phyloP scores from a whole-genome alignment of 2,113 vertebrate species.

The Pardalotus punctatus region DNA sequence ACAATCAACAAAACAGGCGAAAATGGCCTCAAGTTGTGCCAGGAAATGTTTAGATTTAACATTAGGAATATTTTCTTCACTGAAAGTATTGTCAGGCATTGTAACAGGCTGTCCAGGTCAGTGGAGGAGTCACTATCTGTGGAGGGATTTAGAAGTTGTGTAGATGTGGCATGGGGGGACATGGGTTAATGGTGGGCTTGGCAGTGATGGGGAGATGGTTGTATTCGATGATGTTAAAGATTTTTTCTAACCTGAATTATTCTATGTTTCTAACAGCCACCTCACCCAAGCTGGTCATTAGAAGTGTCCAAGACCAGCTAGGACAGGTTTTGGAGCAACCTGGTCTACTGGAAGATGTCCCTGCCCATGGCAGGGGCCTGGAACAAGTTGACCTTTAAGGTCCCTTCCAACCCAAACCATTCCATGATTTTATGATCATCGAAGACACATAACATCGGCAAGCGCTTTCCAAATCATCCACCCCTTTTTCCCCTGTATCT shows the following conservation, averaged over 20 bases:
- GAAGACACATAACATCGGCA: not conserved
- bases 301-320: not conserved
- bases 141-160: not conserved
- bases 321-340: not conserved
- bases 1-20: too few relatives aligned
- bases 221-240: not conserved
- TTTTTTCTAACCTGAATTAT: not conserved
- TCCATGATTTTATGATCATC: accelerated
- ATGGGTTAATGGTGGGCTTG: too few relatives aligned
- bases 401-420: not conserved
- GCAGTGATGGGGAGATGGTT: not conserved
- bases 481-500: not conserved
- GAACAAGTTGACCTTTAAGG: accelerated
- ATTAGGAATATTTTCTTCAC: not conserved
- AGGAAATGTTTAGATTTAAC: not conserved
- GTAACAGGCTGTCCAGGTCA: not conserved
- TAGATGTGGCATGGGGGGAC: not conserved
- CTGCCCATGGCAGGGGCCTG: not conserved
- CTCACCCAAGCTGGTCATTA: not conserved
- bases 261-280: not conserved
- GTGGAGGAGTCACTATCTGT: not conserved
- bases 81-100: not conserved
- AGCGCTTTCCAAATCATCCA: not conserved
- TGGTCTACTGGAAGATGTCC: not conserved
- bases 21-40: not conserved